These are phyloP conservation scores for Caenorhabditis becei DNA, from an alignment of 2,888 invertebrate species.

Conservation along the genomic window DNA sequence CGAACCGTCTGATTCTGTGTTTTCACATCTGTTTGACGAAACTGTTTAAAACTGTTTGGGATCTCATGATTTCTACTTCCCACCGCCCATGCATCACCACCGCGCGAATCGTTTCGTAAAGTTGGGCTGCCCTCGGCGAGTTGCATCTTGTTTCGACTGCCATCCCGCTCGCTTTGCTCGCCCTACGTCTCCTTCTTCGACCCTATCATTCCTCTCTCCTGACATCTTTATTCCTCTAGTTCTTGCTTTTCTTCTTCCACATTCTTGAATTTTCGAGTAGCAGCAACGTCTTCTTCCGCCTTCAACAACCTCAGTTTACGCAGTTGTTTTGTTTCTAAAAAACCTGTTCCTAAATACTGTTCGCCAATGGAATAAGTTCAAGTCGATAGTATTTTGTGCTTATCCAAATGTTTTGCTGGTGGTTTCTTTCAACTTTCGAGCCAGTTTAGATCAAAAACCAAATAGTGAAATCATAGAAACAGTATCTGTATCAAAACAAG, in stretches of 20 bases:
- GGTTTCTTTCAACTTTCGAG: too few relatives aligned
- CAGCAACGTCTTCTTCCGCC: not conserved
- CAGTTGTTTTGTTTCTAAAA: not conserved
- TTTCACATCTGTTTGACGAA: not conserved
- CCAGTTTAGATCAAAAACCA: too few relatives aligned
- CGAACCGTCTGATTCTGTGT: constrained; percentile 22
- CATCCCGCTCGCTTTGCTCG: constrained; percentile 6
- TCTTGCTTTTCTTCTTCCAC: not conserved
- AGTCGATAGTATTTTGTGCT: not conserved
- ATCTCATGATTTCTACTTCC: too few relatives aligned
- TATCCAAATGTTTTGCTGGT: too few relatives aligned
- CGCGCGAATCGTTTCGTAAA: not conserved
- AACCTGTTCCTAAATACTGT: not conserved
- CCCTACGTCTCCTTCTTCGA: constrained; percentile 13
- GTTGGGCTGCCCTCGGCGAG: constrained; percentile 13
- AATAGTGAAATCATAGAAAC: too few relatives aligned
- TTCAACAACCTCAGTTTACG: not conserved
- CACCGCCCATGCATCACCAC: too few relatives aligned
- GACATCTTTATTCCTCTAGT: constrained; percentile 5
- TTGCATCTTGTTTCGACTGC: constrained; percentile 4
- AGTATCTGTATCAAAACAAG: too few relatives aligned
- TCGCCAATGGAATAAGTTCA: not conserved
- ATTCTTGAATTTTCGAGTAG: not conserved
- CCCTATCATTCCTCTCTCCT: not conserved
- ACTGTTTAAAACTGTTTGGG: not conserved